Evolutionary conservation across 2,888 invertebrate species (phyloP), one percentile per base, ranked within the genome.

Genomic region (Zaprionus obscuricornis): DNA sequence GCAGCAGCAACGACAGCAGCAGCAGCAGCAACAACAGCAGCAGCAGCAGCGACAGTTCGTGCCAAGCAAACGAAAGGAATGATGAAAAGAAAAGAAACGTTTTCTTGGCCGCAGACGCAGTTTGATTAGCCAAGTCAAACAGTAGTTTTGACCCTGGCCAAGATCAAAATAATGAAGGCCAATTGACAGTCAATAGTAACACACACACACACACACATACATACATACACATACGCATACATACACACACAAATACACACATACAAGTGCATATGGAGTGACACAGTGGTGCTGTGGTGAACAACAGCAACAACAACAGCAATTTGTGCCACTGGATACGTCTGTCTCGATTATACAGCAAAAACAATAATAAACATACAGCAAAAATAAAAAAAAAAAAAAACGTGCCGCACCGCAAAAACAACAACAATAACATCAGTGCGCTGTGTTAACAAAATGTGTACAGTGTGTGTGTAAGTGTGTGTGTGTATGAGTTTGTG

Each of bases 311-410:
- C 59, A 67, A 72, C 40, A 76, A 27, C 69, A 57, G 57, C 55
- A 14, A 34, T 63, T n/a, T 50, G 56, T 51, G 27, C 43, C 49
- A 10, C 42, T 57, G 67, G 69, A 78, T 74, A 71, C 78, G 89
- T 89, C 87, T 89, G 89, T 89, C 89, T 89, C 89, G 88, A 89
- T 88, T 84, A 89, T 88, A 87, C 89, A 88, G 88, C 84, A 64
- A 51, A 45, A 82, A 66, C 13, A 72, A 70, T 47, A 77, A 76
- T 47, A 43, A 18, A 24, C 39, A 42, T 62, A 49, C 57, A 69
- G 62, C 50, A 67, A 76, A 50, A 63, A 54, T 47, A 72, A 64
- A 52, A 49, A 59, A 58, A 67, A 56, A 43, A 40, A 26, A 43
- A 43, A 60, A 60, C 57, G 73, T 72, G 56, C 63, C 60, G 64